phyloP scores from a whole-genome alignment of 2,113 vertebrate genomes.

The Gorsachius goisagi region DNA sequence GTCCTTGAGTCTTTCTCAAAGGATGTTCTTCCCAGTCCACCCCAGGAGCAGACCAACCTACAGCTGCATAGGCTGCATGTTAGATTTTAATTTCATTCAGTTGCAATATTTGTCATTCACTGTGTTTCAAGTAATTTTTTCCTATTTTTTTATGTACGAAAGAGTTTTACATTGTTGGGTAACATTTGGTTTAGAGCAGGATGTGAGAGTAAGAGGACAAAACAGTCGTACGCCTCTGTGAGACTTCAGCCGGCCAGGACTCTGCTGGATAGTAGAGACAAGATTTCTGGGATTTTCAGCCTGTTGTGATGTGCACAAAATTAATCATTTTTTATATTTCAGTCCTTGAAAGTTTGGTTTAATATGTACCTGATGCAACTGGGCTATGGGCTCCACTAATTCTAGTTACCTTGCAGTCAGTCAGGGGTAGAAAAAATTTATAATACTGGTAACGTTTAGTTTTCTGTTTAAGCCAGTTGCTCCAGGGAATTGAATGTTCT shows the following conservation, averaged over 20 bases:
- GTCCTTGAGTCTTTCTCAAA: neutral
- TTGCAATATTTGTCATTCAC: neutral
- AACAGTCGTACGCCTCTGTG: neutral
- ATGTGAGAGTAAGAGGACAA: neutral
- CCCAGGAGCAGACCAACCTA: neutral
- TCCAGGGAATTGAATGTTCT: neutral
- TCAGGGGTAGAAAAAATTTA: neutral
- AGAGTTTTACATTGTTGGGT: neutral
- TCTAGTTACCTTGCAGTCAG: neutral
- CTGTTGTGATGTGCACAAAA: neutral
- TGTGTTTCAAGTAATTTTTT: neutral
- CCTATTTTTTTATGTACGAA: neutral
- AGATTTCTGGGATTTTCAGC: neutral
- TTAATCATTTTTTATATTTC: neutral
- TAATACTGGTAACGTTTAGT: neutral
- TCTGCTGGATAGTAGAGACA: neutral
- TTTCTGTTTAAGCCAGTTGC: neutral
- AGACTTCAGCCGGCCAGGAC: neutral
- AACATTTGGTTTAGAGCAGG: neutral
- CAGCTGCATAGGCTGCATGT: fast-evolving
- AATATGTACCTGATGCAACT: neutral
- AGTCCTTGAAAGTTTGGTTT: neutral
- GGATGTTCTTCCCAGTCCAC: neutral
- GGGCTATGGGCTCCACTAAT: neutral
- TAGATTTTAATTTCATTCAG: neutral